Percentiles rank a stretch among this genome's conserved stretches.
Conservation (phyloP, 2,113 vertebrate species). For the Hipposideros armiger region DNA sequence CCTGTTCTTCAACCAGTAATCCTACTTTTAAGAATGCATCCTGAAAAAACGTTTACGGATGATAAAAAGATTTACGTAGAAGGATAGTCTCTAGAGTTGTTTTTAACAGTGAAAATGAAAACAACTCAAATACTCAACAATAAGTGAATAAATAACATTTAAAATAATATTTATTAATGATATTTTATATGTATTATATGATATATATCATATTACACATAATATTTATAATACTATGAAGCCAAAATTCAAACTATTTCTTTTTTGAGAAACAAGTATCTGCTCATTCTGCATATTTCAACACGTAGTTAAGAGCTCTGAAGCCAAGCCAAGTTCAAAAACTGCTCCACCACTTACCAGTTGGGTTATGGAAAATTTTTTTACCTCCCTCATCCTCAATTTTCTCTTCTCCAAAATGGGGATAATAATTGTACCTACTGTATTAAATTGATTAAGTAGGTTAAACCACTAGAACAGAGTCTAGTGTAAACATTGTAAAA, state of each 20-base stretch:
- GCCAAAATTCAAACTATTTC: not conserved
- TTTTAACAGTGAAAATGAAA: not conserved
- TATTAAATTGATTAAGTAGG: not conserved
- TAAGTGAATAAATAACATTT: too few species aligned
- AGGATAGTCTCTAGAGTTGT: not conserved
- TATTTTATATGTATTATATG: not conserved
- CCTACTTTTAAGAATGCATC: not conserved
- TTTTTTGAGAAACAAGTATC: not conserved
- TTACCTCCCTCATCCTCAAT: not conserved
- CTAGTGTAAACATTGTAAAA: not conserved
- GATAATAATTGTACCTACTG: not conserved
- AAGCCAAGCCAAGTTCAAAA: not conserved
- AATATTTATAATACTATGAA: not conserved
- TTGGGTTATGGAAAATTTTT: too few species aligned
- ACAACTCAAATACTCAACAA: too few species aligned
- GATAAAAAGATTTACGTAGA: not conserved
- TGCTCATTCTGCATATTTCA: not conserved
- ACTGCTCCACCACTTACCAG: not conserved
- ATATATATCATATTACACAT: not conserved
- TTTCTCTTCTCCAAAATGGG: not conserved
- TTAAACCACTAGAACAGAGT: not conserved
- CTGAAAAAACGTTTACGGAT: not conserved
- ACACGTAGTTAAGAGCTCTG: not conserved
- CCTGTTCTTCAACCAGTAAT: not conserved
- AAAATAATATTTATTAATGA: not conserved